Conservation (phyloP, 1,140 invertebrate genomes). For the Pseudobourletiella spinata region DNA sequence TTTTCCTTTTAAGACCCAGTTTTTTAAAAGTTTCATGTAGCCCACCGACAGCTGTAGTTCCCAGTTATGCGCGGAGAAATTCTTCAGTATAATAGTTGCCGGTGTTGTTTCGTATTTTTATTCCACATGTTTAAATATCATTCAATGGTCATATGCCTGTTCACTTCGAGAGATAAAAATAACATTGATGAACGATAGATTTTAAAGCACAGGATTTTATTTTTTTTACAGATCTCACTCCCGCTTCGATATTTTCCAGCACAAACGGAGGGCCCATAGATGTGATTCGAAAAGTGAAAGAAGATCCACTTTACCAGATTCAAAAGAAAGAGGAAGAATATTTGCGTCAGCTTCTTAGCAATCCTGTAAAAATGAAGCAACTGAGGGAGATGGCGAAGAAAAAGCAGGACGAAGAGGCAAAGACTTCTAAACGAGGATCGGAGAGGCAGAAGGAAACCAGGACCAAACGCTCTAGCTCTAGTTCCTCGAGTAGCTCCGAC, state of each 20-base stretch:
- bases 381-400: conserved; percentile 25
- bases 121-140: too few species aligned
- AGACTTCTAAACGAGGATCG: background rate
- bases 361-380: conserved; percentile 35
- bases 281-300: conserved; percentile 35
- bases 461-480: conserved; percentile 3
- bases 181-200: too few species aligned
- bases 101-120: too few species aligned
- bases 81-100: too few species aligned
- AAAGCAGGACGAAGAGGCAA: background rate
- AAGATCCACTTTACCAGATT: conserved; percentile 36
- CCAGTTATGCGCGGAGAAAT: too few species aligned
- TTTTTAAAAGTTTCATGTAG: too few species aligned
- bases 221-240: conserved; percentile 31
- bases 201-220: too few species aligned
- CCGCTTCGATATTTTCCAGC: conserved; percentile 30
- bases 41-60: too few species aligned
- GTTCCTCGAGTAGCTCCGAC: background rate
- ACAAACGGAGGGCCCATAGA: conserved; percentile 27
- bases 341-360: conserved; percentile 29
- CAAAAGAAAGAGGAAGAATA: conserved; percentile 36
- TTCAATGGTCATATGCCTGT: too few species aligned
- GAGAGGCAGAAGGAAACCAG: conserved; percentile 27
- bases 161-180: too few species aligned
- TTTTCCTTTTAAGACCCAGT: background rate